Base-by-base conservation (phyloP, 2,888 invertebrate species). In the Crioceris asparagi region DNA sequence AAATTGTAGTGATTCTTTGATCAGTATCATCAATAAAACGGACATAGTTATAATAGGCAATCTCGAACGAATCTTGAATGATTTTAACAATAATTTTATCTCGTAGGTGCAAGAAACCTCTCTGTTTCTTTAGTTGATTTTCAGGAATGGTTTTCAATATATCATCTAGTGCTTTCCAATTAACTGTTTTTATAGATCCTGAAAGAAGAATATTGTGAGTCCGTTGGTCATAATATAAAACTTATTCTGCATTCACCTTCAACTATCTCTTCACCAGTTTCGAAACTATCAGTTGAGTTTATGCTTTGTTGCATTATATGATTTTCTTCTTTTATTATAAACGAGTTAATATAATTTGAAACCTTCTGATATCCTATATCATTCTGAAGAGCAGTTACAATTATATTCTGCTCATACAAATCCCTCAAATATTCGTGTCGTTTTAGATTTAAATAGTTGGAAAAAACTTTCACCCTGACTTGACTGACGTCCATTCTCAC, bases 31-130 rank as follows among this genome's bases (percentile, higher is more conserved):
- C 63, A n/a, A 77, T 66, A 45, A 66, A 64, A 39, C 68, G 64
- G 14, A 71, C 70, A 51, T 70, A 72, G 47, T 68, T 70, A 64
- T 68, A 71, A 44, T 65, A 68, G 10, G 65, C 62, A 1, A 55
- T 50, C 19, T 71, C 61, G 41, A 66, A 67, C 1, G 66, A 60
- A 48, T 72, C 70, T 2, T 70, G 68, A 4, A 77, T 69, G 31
- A 77, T 56, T 53, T 72, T 72, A 41, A 68, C 69, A n/a, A 79
- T 58, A 32, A 79, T 65, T 51, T 71, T 62, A 56, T 79, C 77
- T 49, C 67, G 68, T 26, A 79, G 60, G 41, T 69, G 69, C 21
- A 64, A 65, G 31, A 80, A 59, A 51, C 74, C 72, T 0, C 64
- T 57, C 38, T 71, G 70, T 32, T 66, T 66, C 39, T 59, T 59